phyloP scores from a whole-genome alignment of 1,140 invertebrate species.

The Aplysia californica region DNA sequence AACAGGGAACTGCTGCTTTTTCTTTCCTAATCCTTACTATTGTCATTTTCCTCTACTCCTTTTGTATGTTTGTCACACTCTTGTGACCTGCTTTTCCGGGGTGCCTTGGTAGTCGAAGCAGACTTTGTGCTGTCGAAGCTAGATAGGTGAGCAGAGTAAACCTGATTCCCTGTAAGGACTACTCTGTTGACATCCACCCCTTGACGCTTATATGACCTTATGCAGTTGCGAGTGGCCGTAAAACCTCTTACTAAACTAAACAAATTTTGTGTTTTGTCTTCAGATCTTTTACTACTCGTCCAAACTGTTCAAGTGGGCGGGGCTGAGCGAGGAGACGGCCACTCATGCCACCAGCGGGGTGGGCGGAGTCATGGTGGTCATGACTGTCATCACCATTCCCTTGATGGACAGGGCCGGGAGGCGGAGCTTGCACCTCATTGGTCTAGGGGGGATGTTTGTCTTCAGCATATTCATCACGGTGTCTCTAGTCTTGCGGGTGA shows the following conservation, averaged over 20 bases:
- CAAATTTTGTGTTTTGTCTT: neutral
- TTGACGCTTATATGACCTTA: no score
- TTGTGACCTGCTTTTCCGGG: no score
- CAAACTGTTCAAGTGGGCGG: slow-evolving; percentile 80
- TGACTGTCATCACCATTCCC: slow-evolving; percentile 64
- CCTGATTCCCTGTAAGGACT: no score
- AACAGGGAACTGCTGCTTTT: no score
- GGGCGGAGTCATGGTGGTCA: slow-evolving; percentile 64
- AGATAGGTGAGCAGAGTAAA: no score
- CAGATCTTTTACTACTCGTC: slow-evolving; percentile 86
- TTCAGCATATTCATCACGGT: slow-evolving; percentile 98
- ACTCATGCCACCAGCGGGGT: slow-evolving; percentile 88
- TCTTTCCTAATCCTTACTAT: no score
- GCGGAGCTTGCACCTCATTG: slow-evolving; percentile 82
- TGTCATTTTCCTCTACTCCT: no score
- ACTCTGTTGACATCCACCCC: no score
- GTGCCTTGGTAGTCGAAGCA: no score
- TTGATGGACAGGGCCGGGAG: slow-evolving; percentile 75
- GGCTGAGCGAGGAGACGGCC: slow-evolving; percentile 72
- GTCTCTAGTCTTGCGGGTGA: slow-evolving; percentile 79
- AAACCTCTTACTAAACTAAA: neutral
- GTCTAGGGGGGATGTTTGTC: slow-evolving; percentile 81
- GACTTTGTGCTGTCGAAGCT: no score
- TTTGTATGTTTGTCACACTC: no score
- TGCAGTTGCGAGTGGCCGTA: no score